Percentiles rank a stretch among this genome's conserved stretches.
Evolutionary conservation across 2,888 invertebrate species (phyloP).

Genomic region (Trissonchulus sp.): DNA sequence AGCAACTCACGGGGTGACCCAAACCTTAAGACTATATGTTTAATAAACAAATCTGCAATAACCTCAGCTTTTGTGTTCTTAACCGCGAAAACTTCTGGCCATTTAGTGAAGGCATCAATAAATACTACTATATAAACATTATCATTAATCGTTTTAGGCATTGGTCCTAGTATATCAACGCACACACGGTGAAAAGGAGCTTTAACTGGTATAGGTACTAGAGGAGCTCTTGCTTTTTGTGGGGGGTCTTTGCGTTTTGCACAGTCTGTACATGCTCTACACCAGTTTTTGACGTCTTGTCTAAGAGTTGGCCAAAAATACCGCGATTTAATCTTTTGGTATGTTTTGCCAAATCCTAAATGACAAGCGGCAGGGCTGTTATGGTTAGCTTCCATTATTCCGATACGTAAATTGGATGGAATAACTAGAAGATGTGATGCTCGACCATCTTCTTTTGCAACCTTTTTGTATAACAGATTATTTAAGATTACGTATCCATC

Average conservation of each 20-base stretch:
- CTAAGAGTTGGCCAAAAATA: conserved; percentile 14
- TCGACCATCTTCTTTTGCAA: no score
- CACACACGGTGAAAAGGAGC: not conserved
- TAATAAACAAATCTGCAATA: not conserved
- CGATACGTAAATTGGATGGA: not conserved
- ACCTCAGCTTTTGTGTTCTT: not conserved
- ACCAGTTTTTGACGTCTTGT: not conserved
- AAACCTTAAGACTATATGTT: not conserved
- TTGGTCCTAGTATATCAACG: not conserved
- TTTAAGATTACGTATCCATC: no score
- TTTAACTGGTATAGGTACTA: not conserved
- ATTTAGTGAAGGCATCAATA: not conserved
- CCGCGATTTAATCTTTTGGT: not conserved
- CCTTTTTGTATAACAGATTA: no score
- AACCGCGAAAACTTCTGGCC: not conserved
- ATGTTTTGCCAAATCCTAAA: conserved; percentile 10
- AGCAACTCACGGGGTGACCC: conserved; percentile 15
- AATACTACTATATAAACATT: not conserved
- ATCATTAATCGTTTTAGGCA: not conserved
- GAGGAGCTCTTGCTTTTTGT: not conserved
- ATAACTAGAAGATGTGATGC: conserved; percentile 10
- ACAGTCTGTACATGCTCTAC: not conserved
- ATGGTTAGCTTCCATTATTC: not conserved
- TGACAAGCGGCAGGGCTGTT: not conserved
- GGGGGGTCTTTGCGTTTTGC: not conserved